These are phyloP conservation scores for Amphiprion clarkii DNA, from an alignment of 2,797 vertebrate genomes.

Conservation along the genomic window DNA sequence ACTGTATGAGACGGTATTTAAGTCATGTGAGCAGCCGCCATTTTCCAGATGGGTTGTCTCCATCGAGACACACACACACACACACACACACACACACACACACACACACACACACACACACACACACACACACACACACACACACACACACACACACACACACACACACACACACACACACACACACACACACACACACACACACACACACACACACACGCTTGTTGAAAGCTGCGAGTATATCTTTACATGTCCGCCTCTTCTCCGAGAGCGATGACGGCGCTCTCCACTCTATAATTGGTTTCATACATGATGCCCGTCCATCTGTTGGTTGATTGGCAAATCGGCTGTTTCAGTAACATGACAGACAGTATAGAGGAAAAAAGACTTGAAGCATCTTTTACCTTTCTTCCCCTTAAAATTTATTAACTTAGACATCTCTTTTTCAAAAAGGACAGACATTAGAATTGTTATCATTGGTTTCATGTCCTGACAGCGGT, in stretches of 20 bases:
- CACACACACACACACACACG: conserved; percentile 18
- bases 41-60: conserved; percentile 62
- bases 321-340: neutral
- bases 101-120: conserved; percentile 4
- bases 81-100: conserved; percentile 4
- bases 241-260: conserved; percentile 23
- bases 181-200: conserved; percentile 11
- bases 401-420: conserved; percentile 38
- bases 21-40: conserved; percentile 76
- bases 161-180: conserved; percentile 11
- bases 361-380: neutral
- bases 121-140: conserved; percentile 4
- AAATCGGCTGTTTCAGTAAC: neutral
- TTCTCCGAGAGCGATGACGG: conserved; percentile 14
- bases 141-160: conserved; percentile 5
- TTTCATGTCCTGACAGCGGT: conserved; percentile 26
- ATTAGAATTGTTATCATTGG: conserved; percentile 12
- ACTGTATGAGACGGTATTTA: conserved; percentile 53
- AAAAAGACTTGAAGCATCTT: conserved; percentile 5
- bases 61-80: conserved; percentile 30
- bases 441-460: conserved; percentile 52
- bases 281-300: neutral
- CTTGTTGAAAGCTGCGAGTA: conserved; percentile 10
- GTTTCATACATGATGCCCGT: conserved; percentile 5
- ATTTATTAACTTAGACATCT: conserved; percentile 72